Conservation (phyloP, 2,888 invertebrate species). For the Choreutis nemorana region DNA sequence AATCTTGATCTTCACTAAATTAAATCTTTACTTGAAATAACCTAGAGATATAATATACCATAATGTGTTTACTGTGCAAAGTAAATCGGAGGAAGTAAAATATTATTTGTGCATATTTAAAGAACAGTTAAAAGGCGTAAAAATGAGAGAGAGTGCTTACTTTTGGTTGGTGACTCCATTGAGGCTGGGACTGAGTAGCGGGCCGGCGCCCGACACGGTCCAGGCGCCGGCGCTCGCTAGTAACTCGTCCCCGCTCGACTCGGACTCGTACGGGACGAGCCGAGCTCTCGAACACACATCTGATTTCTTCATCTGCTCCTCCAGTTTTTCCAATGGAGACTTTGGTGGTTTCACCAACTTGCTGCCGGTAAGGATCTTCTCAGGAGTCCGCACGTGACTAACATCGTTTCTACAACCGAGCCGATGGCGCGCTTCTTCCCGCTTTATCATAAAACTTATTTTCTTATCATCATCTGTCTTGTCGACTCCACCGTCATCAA, state of each 20-base stretch:
- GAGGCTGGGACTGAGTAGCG: slow-evolving; percentile 52
- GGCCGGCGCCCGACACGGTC: slow-evolving; percentile 52
- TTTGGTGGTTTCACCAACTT: slow-evolving; percentile 40
- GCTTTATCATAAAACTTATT: slow-evolving; percentile 39
- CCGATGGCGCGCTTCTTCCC: slow-evolving; percentile 31
- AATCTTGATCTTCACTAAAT: no score
- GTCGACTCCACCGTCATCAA: slow-evolving; percentile 38
- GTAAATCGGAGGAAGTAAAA: no score
- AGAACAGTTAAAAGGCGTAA: background rate
- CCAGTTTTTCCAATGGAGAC: slow-evolving; percentile 49
- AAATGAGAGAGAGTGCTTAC: slow-evolving; percentile 20
- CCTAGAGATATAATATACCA: no score
- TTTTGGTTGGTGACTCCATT: slow-evolving; percentile 55
- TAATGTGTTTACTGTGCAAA: no score
- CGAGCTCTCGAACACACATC: slow-evolving; percentile 31
- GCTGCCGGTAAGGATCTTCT: slow-evolving; percentile 30
- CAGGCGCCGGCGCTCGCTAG: slow-evolving; percentile 47
- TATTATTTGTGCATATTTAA: background rate
- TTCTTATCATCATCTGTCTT: slow-evolving; percentile 44
- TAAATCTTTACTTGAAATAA: no score
- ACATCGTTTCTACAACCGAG: slow-evolving; percentile 21
- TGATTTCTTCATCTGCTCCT: slow-evolving; percentile 53
- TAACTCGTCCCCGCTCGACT: slow-evolving; percentile 60
- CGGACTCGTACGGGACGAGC: slow-evolving; percentile 69
- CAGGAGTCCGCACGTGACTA: slow-evolving; percentile 20